Base-by-base conservation (phyloP, 2,888 invertebrate species). In the Drosophila hamatofila region DNA sequence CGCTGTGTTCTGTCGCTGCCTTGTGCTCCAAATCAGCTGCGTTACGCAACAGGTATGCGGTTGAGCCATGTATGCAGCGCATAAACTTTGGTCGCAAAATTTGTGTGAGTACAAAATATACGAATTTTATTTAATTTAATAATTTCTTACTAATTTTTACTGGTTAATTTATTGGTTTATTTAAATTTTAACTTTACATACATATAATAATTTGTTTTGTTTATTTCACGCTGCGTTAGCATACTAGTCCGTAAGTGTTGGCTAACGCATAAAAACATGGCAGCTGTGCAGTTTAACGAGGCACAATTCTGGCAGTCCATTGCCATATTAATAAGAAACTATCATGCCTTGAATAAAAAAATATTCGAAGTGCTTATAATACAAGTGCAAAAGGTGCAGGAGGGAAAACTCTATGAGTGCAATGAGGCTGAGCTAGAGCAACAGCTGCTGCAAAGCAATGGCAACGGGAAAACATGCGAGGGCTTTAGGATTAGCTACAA, bases 261-360 rank as follows among this genome's bases (percentile, higher is more conserved):
- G 18, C 0, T 21, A 49, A 49, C 49, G 14, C 14, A 8, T 1
- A 14, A 30, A 48, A 49, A n/a, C n/a, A 75, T 75, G 70, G 70
- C 64, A 68, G 35, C 58, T 61, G 57, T 39, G 39, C 57, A 51
- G 30, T 41, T 82, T 27, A 58, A 56, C 7, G 76, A 83, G 58
- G 16, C 65, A n/a, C 81, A 94, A 70, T 97, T 96, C 92, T 96
- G 96, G 95, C 93, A 94, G 69, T 94, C 95, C 1, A 91, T 96
- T 58, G 90, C 93, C 57, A 94, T 97, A 75, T 94, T 96, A 89
- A 91, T 95, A 66, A 93, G 93, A 62, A 95, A 95, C 91, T 96
- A 96, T 57, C 96, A 96, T 90, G 94, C 96, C 64, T 93, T 96
- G 8, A 96, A 97, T 92, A 95, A 95, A 83, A 95, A 96, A 90